Conservation (phyloP, 2,888 invertebrate species). For the Anaspis maculata region DNA sequence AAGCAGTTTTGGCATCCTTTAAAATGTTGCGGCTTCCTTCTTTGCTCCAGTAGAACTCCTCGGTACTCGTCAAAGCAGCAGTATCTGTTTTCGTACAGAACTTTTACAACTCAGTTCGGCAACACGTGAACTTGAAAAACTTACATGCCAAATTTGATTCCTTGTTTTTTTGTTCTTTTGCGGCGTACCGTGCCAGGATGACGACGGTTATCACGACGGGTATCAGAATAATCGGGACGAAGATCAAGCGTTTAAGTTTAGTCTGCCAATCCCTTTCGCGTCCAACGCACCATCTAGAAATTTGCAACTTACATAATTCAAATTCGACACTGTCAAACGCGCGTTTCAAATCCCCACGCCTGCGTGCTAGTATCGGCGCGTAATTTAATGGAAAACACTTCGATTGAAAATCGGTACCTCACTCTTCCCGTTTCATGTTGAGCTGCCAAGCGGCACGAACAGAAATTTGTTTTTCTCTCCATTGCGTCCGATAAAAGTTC, state of each 20-base stretch:
- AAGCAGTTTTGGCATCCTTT: slow-evolving; percentile 25
- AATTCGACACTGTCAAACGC: neutral
- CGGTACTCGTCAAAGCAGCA: no score
- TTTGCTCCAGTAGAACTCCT: no score
- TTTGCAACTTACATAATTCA: neutral
- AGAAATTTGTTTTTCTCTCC: slow-evolving; percentile 32
- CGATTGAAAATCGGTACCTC: slow-evolving; percentile 34
- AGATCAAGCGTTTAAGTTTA: slow-evolving; percentile 38
- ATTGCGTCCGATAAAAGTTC: slow-evolving; percentile 18
- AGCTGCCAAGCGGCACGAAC: slow-evolving; percentile 41
- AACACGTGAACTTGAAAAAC: neutral
- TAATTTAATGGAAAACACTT: slow-evolving; percentile 10
- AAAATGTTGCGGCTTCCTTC: slow-evolving; percentile 25
- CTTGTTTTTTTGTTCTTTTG: neutral
- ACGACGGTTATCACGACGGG: slow-evolving; percentile 34
- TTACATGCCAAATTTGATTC: no score
- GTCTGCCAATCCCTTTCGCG: slow-evolving; percentile 40
- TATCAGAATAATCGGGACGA: slow-evolving; percentile 39
- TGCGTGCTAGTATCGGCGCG: slow-evolving; percentile 12
- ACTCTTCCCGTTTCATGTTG: slow-evolving; percentile 44
- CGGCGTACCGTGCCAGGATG: slow-evolving; percentile 16
- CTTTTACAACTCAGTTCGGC: no score
- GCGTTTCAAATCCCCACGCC: slow-evolving; percentile 8
- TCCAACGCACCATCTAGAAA: slow-evolving; percentile 42
- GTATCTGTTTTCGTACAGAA: no score